Percentiles rank a stretch among this genome's conserved stretches.
phyloP scores from a whole-genome alignment of 2,113 vertebrate genomes.

The Ctenomys sociabilis region DNA sequence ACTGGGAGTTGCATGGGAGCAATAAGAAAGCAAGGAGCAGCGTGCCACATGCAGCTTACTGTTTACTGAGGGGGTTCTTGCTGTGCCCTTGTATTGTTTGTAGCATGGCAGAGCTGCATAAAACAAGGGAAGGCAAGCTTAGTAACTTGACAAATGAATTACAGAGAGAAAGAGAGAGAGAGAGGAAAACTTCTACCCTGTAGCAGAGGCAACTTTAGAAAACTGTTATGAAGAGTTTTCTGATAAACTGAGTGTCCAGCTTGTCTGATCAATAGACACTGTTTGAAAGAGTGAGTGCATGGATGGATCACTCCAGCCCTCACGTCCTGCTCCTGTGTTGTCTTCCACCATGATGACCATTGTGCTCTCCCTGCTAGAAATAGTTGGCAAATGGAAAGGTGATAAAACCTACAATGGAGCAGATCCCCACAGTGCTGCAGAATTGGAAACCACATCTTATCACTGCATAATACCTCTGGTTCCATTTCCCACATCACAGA shows the following conservation, averaged over 20 bases:
- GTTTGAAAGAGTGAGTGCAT: neutral
- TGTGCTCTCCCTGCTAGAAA: neutral
- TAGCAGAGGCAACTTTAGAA: neutral
- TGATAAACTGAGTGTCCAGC: neutral
- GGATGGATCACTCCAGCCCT: neutral
- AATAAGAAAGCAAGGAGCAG: neutral
- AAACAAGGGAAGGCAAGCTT: neutral
- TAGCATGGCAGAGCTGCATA: neutral
- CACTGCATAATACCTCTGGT: neutral
- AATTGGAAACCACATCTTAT: slow-evolving; percentile 67
- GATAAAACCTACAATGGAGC: slow-evolving; percentile 43
- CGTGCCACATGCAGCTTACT: accelerated
- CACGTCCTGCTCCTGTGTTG: neutral
- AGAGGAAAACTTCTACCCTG: neutral
- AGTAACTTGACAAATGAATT: neutral
- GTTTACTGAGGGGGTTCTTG: neutral
- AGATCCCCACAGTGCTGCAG: slow-evolving; percentile 20
- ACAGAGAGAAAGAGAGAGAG: neutral
- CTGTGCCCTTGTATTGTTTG: neutral
- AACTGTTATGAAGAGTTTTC: neutral
- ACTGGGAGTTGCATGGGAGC: neutral
- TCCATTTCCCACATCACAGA: slow-evolving; percentile 64
- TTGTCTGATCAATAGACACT: accelerated
- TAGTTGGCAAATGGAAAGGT: slow-evolving; percentile 14
- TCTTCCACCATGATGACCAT: neutral